Evolutionary conservation across 2,888 invertebrate genomes (phyloP).

Genomic region (Suillia variegata): DNA sequence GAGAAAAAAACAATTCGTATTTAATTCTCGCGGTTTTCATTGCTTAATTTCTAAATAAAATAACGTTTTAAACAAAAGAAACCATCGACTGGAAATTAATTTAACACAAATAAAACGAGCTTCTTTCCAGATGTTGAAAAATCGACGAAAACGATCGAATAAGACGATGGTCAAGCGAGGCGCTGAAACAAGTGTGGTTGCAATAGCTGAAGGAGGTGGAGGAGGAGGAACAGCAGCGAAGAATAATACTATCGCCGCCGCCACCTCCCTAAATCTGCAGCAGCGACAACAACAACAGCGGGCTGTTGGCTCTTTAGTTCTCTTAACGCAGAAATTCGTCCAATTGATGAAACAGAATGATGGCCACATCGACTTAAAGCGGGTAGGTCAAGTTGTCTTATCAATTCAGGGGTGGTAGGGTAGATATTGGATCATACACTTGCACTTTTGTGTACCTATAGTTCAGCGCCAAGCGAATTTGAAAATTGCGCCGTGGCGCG

Average conservation of each 20-base stretch:
- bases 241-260: slow-evolving; percentile 24
- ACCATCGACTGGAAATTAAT: not conserved
- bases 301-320: slow-evolving; percentile 55
- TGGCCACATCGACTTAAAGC: slow-evolving; percentile 57
- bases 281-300: slow-evolving; percentile 26
- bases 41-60: not conserved
- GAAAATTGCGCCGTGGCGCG: slow-evolving; percentile 21
- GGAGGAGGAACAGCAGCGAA: too few relatives aligned
- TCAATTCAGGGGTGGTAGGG: slow-evolving; percentile 1
- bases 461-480: slow-evolving; percentile 1
- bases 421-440: slow-evolving; percentile 27
- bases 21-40: slow-evolving; percentile 39
- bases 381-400: slow-evolving; percentile 41
- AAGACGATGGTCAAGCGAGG: too few relatives aligned
- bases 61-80: not conserved
- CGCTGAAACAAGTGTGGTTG: not conserved
- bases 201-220: slow-evolving; percentile 18
- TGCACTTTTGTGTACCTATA: slow-evolving; percentile 25
- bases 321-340: slow-evolving; percentile 59
- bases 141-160: not conserved
- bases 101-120: not conserved
- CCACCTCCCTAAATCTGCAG: slow-evolving; percentile 18
- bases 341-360: slow-evolving; percentile 54
- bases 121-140: not conserved
- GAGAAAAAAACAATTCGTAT: slow-evolving; percentile 50